Evolutionary conservation across 1,140 invertebrate species (phyloP).

Genomic region (Lordiphosa mommai): DNA sequence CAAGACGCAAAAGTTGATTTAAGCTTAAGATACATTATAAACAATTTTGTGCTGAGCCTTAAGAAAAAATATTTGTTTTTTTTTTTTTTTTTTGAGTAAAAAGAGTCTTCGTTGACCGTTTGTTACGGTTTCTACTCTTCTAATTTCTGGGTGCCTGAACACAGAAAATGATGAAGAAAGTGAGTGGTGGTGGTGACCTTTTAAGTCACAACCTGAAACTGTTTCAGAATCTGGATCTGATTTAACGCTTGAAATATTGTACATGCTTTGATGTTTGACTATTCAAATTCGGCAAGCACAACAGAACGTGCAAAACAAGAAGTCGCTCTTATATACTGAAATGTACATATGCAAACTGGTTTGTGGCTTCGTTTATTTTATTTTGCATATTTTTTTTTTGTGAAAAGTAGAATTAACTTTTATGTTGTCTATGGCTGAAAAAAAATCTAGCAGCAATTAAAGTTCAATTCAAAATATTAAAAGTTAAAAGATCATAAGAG

Average conservation of each 20-base stretch:
- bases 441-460: slow-evolving; percentile 36
- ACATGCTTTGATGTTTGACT: not conserved
- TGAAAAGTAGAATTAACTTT: slow-evolving; percentile 41
- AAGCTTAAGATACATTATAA: too few species aligned
- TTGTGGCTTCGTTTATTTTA: not conserved
- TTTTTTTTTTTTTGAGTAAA: too few species aligned
- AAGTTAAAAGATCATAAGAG: slow-evolving; percentile 2
- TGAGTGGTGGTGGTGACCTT: not conserved
- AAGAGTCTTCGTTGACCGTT: too few species aligned
- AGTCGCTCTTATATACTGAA: not conserved
- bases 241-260: not conserved
- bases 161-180: too few species aligned
- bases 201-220: not conserved
- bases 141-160: too few species aligned
- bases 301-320: slow-evolving; percentile 8
- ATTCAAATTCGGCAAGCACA: slow-evolving; percentile 8
- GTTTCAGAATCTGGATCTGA: not conserved
- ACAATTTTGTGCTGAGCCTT: too few species aligned
- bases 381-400: too few species aligned
- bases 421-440: slow-evolving; percentile 34
- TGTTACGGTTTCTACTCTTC: too few species aligned
- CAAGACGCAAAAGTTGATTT: too few species aligned
- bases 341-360: slow-evolving; percentile 6
- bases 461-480: slow-evolving; percentile 10
- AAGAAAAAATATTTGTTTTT: too few species aligned